A percentile compares a stretch with the other conserved stretches of the same genome.
Conservation (phyloP, 2,113 vertebrate species). For the Menura novaehollandiae region DNA sequence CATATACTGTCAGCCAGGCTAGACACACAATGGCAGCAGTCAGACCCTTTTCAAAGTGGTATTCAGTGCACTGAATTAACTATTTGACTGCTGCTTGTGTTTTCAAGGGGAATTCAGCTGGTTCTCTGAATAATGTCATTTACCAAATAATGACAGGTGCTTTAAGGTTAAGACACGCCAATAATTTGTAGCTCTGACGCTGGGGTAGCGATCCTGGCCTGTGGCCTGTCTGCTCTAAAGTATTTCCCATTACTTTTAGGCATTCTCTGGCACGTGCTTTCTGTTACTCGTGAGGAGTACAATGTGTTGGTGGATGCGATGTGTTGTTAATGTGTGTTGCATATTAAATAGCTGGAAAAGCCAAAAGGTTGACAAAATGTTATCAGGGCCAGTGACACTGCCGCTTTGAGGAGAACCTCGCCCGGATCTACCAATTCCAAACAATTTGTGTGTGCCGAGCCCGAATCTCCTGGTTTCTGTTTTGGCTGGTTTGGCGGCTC, state of each 20-base stretch:
- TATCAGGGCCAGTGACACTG: neutral
- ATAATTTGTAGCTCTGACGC: neutral
- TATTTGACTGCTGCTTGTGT: neutral
- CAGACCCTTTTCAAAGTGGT: neutral
- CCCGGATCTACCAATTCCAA: neutral
- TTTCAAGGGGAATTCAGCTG: neutral
- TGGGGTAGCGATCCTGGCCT: neutral
- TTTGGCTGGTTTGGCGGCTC: accelerated
- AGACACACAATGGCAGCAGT: accelerated
- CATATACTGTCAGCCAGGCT: neutral
- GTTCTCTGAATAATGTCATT: neutral
- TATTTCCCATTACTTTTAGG: neutral
- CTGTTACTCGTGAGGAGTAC: accelerated
- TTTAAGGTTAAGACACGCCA: neutral
- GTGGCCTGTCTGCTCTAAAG: neutral
- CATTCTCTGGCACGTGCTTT: accelerated
- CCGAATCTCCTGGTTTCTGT: accelerated
- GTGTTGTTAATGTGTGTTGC: too few relatives aligned
- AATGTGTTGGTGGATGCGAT: accelerated
- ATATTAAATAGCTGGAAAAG: accelerated
- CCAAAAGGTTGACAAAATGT: neutral
- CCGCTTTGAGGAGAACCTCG: neutral
- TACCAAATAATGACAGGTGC: neutral
- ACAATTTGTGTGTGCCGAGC: accelerated
- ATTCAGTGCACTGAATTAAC: neutral